Conservation (phyloP, 2,797 vertebrate species). For the Melanotaenia maccullochi region DNA sequence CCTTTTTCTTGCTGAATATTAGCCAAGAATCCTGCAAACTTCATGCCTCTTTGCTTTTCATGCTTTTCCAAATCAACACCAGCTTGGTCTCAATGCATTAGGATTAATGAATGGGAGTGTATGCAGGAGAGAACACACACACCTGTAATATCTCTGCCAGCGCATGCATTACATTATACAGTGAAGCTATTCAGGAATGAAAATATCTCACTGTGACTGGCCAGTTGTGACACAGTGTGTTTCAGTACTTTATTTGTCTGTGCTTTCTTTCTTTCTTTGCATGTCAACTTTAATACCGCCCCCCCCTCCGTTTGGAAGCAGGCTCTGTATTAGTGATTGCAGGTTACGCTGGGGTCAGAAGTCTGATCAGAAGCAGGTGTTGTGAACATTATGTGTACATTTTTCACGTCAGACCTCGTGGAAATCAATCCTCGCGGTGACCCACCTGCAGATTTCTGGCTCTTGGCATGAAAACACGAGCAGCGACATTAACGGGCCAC, state of each 20-base stretch:
- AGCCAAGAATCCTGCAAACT: not conserved
- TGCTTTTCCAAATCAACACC: constrained; percentile 41
- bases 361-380: constrained; percentile 77
- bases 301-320: constrained; percentile 63
- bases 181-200: constrained; percentile 54
- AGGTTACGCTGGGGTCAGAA: constrained; percentile 69
- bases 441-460: constrained; percentile 46
- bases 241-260: constrained; percentile 51
- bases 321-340: constrained; percentile 72
- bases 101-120: constrained; percentile 46
- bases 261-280: constrained; percentile 35
- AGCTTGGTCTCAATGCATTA: constrained; percentile 37
- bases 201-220: constrained; percentile 44
- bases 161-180: constrained; percentile 50
- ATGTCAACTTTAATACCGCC: constrained; percentile 66
- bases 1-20: constrained; percentile 23
- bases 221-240: constrained; percentile 52
- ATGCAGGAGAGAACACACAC: constrained; percentile 31
- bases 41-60: constrained; percentile 17
- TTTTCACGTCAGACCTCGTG: constrained; percentile 71
- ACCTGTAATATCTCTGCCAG: constrained; percentile 41
- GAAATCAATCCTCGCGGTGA: constrained; percentile 66
- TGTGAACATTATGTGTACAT: constrained; percentile 57
- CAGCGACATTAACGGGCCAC: no score
- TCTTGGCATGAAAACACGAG: no score